These are phyloP conservation scores for Clunio marinus DNA, from an alignment of 2,888 invertebrate genomes.

Conservation along the genomic window DNA sequence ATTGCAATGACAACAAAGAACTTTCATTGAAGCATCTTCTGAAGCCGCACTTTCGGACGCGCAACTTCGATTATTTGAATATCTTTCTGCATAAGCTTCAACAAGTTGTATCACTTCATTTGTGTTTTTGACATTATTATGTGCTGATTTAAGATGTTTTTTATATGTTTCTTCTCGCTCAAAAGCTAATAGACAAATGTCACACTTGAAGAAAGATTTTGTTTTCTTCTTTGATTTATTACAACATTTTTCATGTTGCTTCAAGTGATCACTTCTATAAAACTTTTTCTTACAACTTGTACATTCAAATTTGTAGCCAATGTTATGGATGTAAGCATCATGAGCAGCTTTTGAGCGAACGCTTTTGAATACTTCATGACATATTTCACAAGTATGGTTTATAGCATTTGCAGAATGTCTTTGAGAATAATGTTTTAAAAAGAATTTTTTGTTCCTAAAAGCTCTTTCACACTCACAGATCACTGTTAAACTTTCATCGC, in stretches of 20 bases:
- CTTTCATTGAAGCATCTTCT: neutral
- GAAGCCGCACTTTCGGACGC: neutral
- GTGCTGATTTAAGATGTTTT: slow-evolving; percentile 1
- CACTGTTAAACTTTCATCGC: neutral
- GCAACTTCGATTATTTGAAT: neutral
- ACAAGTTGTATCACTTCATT: neutral
- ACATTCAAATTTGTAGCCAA: neutral
- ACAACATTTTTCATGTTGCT: neutral
- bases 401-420: neutral
- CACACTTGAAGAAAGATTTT: neutral
- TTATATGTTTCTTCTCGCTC: neutral
- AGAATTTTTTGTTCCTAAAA: neutral
- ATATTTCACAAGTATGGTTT: neutral
- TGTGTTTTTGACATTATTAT: neutral
- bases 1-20: neutral
- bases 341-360: neutral
- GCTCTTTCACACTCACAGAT: neutral
- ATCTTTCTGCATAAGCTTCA: neutral
- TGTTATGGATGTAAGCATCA: neutral
- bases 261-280: slow-evolving; percentile 7
- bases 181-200: neutral
- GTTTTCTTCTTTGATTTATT: too few relatives aligned
- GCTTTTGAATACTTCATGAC: neutral
- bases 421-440: neutral
- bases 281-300: neutral